A percentile compares a stretch with the other conserved stretches of the same genome.
Evolutionary conservation across 2,888 invertebrate species (phyloP).

Genomic region (Siphonodentalium dalli): DNA sequence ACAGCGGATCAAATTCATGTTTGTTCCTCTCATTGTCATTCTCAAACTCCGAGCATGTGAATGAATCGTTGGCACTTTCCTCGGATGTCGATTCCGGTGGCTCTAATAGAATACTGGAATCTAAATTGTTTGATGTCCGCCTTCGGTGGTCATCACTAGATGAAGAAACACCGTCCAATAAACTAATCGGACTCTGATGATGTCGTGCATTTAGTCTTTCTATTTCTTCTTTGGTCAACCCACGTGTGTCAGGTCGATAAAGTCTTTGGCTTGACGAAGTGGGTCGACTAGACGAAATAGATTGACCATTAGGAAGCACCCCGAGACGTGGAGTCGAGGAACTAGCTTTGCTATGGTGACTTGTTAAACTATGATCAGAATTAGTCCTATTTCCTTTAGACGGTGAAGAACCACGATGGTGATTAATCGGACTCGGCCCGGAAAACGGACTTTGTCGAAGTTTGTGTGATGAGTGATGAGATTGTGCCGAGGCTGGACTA

Average conservation of each 20-base stretch:
- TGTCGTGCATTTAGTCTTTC: conserved; percentile 88
- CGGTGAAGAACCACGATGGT: conserved; percentile 38
- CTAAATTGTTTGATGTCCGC: conserved; percentile 37
- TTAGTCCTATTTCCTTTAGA: conserved; percentile 40
- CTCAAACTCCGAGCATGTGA: conserved; percentile 97
- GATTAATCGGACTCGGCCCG: conserved; percentile 41
- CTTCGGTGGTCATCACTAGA: conserved; percentile 66
- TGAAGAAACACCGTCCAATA: conserved; percentile 92
- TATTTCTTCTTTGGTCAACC: conserved; percentile 91
- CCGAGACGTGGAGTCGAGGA: conserved; percentile 34
- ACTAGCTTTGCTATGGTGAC: conserved; percentile 48
- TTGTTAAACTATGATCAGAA: conserved; percentile 51
- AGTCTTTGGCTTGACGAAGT: conserved; percentile 8
- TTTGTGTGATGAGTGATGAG: conserved; percentile 15
- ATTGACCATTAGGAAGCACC: conserved; percentile 36
- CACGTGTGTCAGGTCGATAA: conserved; percentile 56
- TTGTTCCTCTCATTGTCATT: conserved; percentile 76
- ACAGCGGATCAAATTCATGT: conserved; percentile 64
- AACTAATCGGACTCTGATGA: conserved; percentile 84
- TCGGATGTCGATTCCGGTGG: conserved; percentile 72
- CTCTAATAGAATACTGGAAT: conserved; percentile 61
- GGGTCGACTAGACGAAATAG: no score
- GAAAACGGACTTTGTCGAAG: conserved; percentile 36
- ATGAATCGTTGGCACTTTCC: conserved; percentile 92
- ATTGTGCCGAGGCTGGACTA: conserved; percentile 39